phyloP scores from a whole-genome alignment of 2,113 vertebrate genomes.

The Cephalopterus ornatus region DNA sequence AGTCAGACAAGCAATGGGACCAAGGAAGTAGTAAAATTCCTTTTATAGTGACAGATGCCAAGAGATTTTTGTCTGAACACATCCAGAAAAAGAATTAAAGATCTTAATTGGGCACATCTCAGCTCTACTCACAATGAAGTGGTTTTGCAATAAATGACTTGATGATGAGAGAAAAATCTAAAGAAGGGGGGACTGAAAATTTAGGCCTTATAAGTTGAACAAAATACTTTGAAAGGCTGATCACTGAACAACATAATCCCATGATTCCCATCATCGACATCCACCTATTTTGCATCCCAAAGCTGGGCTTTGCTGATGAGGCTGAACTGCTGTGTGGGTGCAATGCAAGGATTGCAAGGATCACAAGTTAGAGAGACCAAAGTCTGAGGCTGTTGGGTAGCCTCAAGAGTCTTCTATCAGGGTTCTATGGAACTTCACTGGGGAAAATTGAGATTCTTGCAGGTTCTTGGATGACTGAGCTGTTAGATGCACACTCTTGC shows the following conservation, averaged over 20 bases:
- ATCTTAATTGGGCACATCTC: not conserved
- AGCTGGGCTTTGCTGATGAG: not conserved
- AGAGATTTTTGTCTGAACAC: not conserved
- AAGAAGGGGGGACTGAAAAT: not conserved
- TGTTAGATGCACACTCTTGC: not conserved
- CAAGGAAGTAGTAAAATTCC: not conserved
- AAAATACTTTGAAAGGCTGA: not conserved
- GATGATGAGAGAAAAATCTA: not conserved
- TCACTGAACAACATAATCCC: no score
- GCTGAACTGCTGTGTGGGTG: accelerated
- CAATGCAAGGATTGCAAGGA: not conserved
- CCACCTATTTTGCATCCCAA: not conserved
- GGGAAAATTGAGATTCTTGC: not conserved
- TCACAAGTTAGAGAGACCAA: not conserved
- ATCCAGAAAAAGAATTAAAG: not conserved
- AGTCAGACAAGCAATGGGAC: not conserved
- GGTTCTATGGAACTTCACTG: not conserved
- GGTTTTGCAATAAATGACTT: not conserved
- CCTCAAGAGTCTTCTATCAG: not conserved
- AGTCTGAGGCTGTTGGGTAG: not conserved
- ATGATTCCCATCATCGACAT: no score
- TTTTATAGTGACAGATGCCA: not conserved
- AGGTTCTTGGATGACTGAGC: not conserved
- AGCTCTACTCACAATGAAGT: not conserved
- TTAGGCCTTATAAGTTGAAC: accelerated